Evolutionary conservation across 1,140 invertebrate species (phyloP).

Genomic region (Drosophila melanica): DNA sequence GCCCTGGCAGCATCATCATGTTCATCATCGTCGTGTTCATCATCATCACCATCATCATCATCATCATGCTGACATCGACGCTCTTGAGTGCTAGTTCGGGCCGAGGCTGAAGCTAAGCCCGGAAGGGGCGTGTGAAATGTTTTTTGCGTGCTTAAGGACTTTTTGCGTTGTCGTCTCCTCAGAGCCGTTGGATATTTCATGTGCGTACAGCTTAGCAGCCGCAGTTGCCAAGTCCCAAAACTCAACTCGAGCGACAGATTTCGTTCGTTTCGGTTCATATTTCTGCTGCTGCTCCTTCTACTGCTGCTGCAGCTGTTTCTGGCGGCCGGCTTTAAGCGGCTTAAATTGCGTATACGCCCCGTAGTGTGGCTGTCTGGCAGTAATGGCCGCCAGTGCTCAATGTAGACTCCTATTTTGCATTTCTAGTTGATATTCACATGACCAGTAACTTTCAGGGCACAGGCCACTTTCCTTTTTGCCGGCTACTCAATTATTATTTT

Average conservation of each 20-base stretch:
- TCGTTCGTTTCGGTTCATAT: conserved; percentile 57
- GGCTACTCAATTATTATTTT: conserved; percentile 77
- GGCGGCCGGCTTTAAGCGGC: conserved; percentile 64
- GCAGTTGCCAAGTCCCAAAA: conserved; percentile 34
- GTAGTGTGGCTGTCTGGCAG: conserved; percentile 34
- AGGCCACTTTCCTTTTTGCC: conserved; percentile 28
- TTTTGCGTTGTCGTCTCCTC: conserved; percentile 44
- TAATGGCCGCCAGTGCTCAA: conserved; percentile 48
- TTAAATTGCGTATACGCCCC: conserved; percentile 75
- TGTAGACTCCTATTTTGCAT: conserved; percentile 63
- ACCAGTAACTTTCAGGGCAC: conserved; percentile 17
- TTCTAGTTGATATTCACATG: conserved; percentile 30
- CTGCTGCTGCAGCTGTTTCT: conserved; percentile 1
- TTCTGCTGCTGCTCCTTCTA: conserved; percentile 27
- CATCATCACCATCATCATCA: conserved; percentile 26
- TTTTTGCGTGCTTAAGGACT: conserved; percentile 73
- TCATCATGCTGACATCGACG: conserved; percentile 68
- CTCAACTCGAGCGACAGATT: conserved; percentile 45
- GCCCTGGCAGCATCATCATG: conserved; percentile 17
- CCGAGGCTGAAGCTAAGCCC: conserved; percentile 17
- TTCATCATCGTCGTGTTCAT: not conserved
- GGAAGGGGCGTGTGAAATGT: conserved; percentile 44
- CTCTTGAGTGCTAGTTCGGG: conserved; percentile 71
- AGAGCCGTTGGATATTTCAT: conserved; percentile 57
- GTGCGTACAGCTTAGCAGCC: conserved; percentile 73